These are phyloP conservation scores for Pseudococcus viburni DNA, from an alignment of 2,888 invertebrate species.

Conservation along the genomic window DNA sequence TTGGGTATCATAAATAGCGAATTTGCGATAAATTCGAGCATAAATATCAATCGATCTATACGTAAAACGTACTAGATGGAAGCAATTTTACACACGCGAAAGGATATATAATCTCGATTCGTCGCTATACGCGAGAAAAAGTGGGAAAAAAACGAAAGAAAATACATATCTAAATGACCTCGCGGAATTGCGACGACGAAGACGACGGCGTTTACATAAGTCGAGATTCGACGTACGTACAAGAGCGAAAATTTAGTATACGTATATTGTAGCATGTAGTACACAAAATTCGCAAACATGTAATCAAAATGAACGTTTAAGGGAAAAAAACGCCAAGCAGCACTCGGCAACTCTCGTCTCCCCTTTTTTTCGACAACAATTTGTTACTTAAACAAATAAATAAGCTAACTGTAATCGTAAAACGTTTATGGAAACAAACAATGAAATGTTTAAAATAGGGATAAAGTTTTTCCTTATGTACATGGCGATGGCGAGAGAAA, in stretches of 20 bases:
- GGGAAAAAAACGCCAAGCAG: neutral
- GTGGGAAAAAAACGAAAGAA: neutral
- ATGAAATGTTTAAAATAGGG: constrained; percentile 52
- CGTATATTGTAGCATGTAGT: neutral
- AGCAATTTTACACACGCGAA: constrained; percentile 19
- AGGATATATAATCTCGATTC: neutral
- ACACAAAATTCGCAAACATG: constrained; percentile 31
- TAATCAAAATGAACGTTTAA: constrained; percentile 30
- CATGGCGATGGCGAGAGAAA: neutral
- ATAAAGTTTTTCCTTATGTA: constrained; percentile 26
- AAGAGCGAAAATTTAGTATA: neutral
- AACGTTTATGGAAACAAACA: constrained; percentile 64
- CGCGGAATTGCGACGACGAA: constrained; percentile 7
- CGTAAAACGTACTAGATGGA: neutral
- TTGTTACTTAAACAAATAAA: constrained; percentile 63
- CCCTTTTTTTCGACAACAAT: constrained; percentile 43
- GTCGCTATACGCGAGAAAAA: neutral
- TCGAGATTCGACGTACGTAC: neutral
- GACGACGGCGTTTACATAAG: neutral
- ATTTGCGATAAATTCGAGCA: neutral
- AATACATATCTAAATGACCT: constrained; percentile 3
- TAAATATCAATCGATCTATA: neutral
- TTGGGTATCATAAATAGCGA: too few species aligned
- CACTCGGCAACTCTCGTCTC: neutral
- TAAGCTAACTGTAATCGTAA: constrained; percentile 60